Percentiles rank a stretch among this genome's conserved stretches.
Conservation (phyloP, 2,888 invertebrate species). For the Lymantria dispar region DNA sequence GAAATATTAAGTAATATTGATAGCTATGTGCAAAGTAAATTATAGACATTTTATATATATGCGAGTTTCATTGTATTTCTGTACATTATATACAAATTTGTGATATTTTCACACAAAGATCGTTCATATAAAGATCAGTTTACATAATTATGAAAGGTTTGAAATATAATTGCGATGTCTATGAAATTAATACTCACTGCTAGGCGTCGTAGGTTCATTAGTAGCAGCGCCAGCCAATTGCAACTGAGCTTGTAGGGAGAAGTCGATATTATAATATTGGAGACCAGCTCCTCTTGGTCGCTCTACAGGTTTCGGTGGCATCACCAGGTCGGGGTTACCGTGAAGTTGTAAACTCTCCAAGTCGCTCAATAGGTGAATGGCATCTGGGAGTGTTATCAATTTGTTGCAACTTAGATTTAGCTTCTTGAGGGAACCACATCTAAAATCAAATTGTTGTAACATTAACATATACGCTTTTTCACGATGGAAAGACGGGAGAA, state of each 20-base stretch:
- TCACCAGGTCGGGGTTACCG: conserved; percentile 96
- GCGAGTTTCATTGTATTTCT: no score
- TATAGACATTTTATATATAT: no score
- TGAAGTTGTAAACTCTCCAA: conserved; percentile 94
- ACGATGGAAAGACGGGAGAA: no score
- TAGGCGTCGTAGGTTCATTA: conserved; percentile 86
- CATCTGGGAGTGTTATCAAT: conserved; percentile 97
- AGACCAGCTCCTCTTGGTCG: conserved; percentile 89
- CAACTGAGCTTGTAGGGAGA: conserved; percentile 97
- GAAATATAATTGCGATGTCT: neutral
- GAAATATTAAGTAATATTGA: no score
- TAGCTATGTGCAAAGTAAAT: no score
- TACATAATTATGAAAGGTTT: no score
- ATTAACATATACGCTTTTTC: no score
- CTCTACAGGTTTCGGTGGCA: conserved; percentile 96
- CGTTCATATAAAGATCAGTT: no score
- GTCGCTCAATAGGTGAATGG: conserved; percentile 96
- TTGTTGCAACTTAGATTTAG: conserved; percentile 96
- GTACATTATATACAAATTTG: no score
- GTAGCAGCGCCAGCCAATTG: conserved; percentile 94
- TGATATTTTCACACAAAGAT: no score
- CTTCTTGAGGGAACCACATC: conserved; percentile 96
- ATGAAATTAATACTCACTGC: conserved; percentile 75
- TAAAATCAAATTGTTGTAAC: conserved; percentile 44
- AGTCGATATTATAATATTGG: conserved; percentile 99